phyloP scores from a whole-genome alignment of 1,140 invertebrate species.

The Himalopsyche phryganea region DNA sequence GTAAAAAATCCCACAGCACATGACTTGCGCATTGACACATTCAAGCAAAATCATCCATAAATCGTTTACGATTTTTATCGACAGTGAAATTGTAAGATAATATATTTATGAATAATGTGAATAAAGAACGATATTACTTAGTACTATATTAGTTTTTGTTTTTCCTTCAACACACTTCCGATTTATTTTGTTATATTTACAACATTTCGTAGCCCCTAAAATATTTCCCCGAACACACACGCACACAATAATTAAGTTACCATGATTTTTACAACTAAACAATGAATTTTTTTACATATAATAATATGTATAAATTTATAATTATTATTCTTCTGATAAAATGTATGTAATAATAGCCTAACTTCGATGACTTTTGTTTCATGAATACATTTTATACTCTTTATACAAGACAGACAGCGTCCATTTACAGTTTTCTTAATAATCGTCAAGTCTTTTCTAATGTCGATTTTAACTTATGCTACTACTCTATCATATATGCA shows the following conservation, averaged over 20 bases:
- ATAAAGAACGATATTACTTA: too few relatives aligned
- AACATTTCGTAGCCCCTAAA: neutral
- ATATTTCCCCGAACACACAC: neutral
- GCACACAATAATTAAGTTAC: neutral
- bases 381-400: neutral
- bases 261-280: constrained; percentile 1
- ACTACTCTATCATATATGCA: too few relatives aligned
- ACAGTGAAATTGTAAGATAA: neutral
- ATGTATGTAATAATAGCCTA: constrained; percentile 10
- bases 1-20: too few relatives aligned
- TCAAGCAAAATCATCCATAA: too few relatives aligned
- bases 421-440: too few relatives aligned
- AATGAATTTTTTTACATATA: neutral
- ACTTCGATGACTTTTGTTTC: constrained; percentile 22
- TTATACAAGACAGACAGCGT: too few relatives aligned
- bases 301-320: neutral
- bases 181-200: neutral
- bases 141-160: too few relatives aligned
- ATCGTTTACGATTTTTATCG: too few relatives aligned
- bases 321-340: constrained; percentile 17
- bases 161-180: too few relatives aligned
- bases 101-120: neutral
- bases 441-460: too few relatives aligned
- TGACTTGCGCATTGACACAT: too few relatives aligned
- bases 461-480: too few relatives aligned